Evolutionary conservation across 2,888 invertebrate genomes (phyloP).

Genomic region (Sisyra nigra): DNA sequence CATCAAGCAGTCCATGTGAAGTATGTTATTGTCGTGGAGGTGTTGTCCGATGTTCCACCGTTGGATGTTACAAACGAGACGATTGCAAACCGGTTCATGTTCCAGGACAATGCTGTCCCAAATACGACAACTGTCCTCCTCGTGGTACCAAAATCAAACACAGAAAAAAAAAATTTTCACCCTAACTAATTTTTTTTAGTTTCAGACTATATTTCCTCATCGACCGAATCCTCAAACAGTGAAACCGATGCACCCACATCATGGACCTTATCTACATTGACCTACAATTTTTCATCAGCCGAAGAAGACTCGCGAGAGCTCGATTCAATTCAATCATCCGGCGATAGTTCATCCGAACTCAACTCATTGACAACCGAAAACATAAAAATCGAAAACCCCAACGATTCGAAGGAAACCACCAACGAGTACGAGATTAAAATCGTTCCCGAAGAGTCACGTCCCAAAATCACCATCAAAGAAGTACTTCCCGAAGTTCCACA

Average conservation of each 20-base stretch:
- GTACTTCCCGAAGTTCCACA: slow-evolving; percentile 34
- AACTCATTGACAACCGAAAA: background rate
- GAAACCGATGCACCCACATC: background rate
- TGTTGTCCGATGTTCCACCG: slow-evolving; percentile 58
- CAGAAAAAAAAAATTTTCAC: background rate
- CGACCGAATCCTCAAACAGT: no score
- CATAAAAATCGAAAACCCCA: background rate
- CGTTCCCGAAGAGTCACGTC: slow-evolving; percentile 10
- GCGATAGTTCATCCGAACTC: background rate
- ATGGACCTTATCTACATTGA: background rate
- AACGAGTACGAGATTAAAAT: slow-evolving; percentile 4
- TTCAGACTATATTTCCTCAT: background rate
- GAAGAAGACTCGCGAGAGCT: background rate
- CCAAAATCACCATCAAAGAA: slow-evolving; percentile 37
- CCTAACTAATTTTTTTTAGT: background rate
- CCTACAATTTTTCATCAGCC: background rate
- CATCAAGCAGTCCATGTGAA: slow-evolving; percentile 56
- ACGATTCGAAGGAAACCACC: slow-evolving; percentile 7
- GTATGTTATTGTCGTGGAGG: slow-evolving; percentile 71
- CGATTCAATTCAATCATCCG: background rate
- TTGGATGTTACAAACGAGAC: slow-evolving; percentile 57
- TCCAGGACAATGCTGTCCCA: slow-evolving; percentile 62
- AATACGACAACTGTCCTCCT: slow-evolving; percentile 66
- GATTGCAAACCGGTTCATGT: slow-evolving; percentile 59
- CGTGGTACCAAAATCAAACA: slow-evolving; percentile 30